Evolutionary conservation across 2,113 vertebrate species (phyloP), one percentile per base, ranked within the genome.

Genomic region (Spizaetus ornatus): DNA sequence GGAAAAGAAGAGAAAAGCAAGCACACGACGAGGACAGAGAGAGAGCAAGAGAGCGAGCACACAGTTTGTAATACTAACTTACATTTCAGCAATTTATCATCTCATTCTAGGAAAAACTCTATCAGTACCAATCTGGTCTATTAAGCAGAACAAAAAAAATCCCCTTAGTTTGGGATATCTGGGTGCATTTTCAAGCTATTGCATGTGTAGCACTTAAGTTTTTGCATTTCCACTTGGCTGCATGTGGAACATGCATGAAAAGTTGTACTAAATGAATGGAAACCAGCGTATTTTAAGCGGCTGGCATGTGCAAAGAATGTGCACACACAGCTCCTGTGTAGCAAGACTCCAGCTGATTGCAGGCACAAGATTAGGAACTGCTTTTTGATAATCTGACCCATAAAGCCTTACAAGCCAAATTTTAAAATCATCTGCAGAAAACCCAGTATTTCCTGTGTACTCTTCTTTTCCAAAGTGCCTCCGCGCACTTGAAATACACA

Each of bases 1-100:
- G 34, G 38, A 83, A 95, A 92, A 95, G 81, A 77, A 77, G 65
- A 96, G 74, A 88, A 91, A 93, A 82, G 66, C 61, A 76, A 85
- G 43, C 52, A 79, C 58, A 72, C 0, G 2, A 45, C 2, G 7
- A n/a, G 66, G 38, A 42, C 58, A 76, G 70, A 16, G 56, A 82
- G 13, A 31, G 48, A 77, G 43, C 48, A 69, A 34, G 27, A 50
- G 29, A 56, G 62, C 36, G 11, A 47, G 29, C 0, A 0, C 31
- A 21, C 15, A 11, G 63, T 50, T 38, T 45, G 38, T 43, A 74
- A 72, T 1, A 55, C 14, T 29, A 61, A 76, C 65, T 42, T 63
- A 26, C 59, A 18, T 71, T 94, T 42, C 78, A 80, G 45, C 18
- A 42, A 71, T 78, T 94, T 78, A 71, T 76, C 45, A 47, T 29